Percentiles rank a stretch among this genome's conserved stretches.
These are phyloP conservation scores for Varroa destructor DNA, from an alignment of 1,140 invertebrate species.

Conservation along the genomic window DNA sequence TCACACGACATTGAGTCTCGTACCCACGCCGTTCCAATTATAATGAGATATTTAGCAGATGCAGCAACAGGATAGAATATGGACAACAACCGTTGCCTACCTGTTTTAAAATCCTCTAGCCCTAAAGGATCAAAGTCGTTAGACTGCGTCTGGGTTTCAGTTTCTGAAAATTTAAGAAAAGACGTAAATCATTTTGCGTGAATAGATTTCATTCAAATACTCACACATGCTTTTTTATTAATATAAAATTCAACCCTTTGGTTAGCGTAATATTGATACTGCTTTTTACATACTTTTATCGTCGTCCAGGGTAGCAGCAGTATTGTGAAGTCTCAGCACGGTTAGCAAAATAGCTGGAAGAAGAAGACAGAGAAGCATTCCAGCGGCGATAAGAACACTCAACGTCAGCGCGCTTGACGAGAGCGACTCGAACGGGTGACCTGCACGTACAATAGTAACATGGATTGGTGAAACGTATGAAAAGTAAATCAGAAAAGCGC, in stretches of 20 bases:
- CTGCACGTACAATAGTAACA: background rate
- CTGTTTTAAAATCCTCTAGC: conserved; percentile 25
- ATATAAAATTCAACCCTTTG: too few relatives aligned
- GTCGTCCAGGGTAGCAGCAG: background rate
- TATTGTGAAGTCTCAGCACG: background rate
- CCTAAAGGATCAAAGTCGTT: background rate
- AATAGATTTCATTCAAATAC: too few relatives aligned
- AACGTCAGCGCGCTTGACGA: conserved; percentile 4
- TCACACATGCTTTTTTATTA: too few relatives aligned
- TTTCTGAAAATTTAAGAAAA: background rate
- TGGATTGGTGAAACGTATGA: too few relatives aligned
- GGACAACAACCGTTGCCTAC: background rate
- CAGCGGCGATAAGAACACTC: background rate
- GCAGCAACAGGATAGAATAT: too few relatives aligned
- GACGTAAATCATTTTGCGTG: background rate
- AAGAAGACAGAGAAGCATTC: conserved; percentile 2
- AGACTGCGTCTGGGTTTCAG: background rate
- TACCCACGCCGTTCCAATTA: too few relatives aligned
- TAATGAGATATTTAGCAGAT: too few relatives aligned
- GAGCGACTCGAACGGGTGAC: conserved; percentile 5
- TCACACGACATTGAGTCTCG: background rate
- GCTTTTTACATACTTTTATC: background rate
- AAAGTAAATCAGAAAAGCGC: too few relatives aligned
- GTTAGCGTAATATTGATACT: background rate
- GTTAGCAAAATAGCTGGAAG: conserved; percentile 4